Base-by-base conservation (phyloP, 2,888 invertebrate species). In the Hipparchia sbordonii region DNA sequence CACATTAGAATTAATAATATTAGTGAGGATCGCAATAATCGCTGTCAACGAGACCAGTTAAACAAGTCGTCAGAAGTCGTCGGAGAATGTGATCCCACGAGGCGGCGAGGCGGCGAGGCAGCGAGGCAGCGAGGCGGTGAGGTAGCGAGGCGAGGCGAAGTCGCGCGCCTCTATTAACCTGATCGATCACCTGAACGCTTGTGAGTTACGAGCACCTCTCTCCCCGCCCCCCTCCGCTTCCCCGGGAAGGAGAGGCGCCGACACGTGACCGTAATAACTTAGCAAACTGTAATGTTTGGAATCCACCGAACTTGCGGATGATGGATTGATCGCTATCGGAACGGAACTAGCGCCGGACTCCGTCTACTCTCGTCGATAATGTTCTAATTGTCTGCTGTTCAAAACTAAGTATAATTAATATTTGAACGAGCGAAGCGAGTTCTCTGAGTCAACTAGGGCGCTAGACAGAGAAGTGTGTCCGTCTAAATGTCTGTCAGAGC, bases 231-330 rank as follows among this genome's bases (percentile, higher is more conserved):
- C 4, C 52, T 3, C 12, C 52, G 0, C 13, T 6, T 33, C 23
- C 57, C 23, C 13, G n/a, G 6, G n/a, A n/a, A 13, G 9, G 57
- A 13, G 57, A 8, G 57, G 9, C 54, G 54, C n/a, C 54, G 54
- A 56, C 59, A 60, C 59, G 59, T 60, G 59, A 33, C 33, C 59
- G 59, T 33, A 59, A 59, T 59, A 59, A 59, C 59, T 60, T 39
- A 10, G 10, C 59, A 0, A 10, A 39, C 39, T 33, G 59, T 60
- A 60, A 33, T 10, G 59, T 54, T n/a, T 10, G 59, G 39, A 60
- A 60, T 39, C 59, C 59, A 33, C 59, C 59, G 33, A 60, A 12
- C 39, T 60, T 9, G 10, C 10, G 10, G 59, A 60, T 60, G 59
- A 60, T 60, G 10, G 59, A 60, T 60, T 9, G 59, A 60, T 33